phyloP scores from a whole-genome alignment of 2,113 vertebrate genomes.

The Stomatorhinus ivindoensis region DNA sequence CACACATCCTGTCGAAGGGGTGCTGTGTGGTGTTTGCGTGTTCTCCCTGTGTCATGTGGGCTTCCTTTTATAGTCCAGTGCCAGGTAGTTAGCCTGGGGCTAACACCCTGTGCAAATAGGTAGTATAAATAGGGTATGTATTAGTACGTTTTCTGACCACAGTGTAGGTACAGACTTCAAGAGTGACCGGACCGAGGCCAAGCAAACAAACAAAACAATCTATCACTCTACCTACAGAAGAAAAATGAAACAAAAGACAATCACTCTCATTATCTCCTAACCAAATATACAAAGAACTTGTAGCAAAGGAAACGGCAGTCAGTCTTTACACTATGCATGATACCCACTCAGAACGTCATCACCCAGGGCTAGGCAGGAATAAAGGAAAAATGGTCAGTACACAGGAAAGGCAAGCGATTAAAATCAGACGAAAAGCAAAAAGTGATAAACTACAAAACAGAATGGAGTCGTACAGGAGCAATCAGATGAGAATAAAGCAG shows the following conservation, averaged over 20 bases:
- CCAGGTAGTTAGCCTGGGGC: background rate
- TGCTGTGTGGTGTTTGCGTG: background rate
- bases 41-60: background rate
- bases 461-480: too few species aligned
- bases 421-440: background rate
- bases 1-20: background rate
- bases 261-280: background rate
- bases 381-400: background rate
- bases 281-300: background rate
- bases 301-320: background rate
- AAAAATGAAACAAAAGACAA: background rate
- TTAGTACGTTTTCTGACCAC: background rate
- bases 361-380: background rate
- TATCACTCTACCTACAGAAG: background rate
- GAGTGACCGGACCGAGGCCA: background rate
- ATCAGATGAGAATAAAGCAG: too few species aligned
- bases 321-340: background rate
- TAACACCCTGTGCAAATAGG: background rate
- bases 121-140: background rate
- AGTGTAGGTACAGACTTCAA: background rate
- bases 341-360: background rate
- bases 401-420: background rate
- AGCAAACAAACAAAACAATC: background rate
- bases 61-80: background rate
- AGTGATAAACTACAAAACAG: too few species aligned